phyloP scores from a whole-genome alignment of 1,140 invertebrate genomes.

The Diorhabda sublineata region DNA sequence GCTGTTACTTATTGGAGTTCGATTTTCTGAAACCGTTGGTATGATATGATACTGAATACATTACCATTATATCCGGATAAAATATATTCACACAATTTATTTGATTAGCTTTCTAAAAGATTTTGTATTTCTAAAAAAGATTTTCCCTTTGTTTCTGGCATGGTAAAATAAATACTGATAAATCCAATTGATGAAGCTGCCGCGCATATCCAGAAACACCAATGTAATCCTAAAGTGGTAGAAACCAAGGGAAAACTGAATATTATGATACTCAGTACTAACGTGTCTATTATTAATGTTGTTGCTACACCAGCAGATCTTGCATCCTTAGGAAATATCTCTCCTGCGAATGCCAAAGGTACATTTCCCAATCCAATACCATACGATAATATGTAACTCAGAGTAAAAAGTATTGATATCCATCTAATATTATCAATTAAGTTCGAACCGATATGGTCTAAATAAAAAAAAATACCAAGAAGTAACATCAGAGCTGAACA shows the following conservation, averaged over 20 bases:
- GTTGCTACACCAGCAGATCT: constrained; percentile 71
- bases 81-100: too few relatives aligned
- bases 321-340: constrained; percentile 74
- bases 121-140: constrained; percentile 6
- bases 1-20: too few relatives aligned
- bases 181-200: background rate
- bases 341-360: constrained; percentile 79
- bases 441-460: constrained; percentile 47
- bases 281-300: constrained; percentile 42
- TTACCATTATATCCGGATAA: too few relatives aligned
- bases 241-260: background rate
- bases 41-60: too few relatives aligned
- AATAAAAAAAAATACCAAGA: constrained; percentile 61
- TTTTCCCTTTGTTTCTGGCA: constrained; percentile 14
- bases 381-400: constrained; percentile 65
- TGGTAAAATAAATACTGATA: background rate
- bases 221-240: constrained; percentile 5
- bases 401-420: constrained; percentile 62
- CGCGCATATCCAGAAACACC: background rate
- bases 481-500: constrained; percentile 50
- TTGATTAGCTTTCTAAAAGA: background rate
- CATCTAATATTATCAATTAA: constrained; percentile 53
- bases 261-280: background rate
- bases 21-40: too few relatives aligned
- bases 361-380: constrained; percentile 75